Evolutionary conservation across 2,888 invertebrate genomes (phyloP).

Genomic region (Zhengitettix transpicula): DNA sequence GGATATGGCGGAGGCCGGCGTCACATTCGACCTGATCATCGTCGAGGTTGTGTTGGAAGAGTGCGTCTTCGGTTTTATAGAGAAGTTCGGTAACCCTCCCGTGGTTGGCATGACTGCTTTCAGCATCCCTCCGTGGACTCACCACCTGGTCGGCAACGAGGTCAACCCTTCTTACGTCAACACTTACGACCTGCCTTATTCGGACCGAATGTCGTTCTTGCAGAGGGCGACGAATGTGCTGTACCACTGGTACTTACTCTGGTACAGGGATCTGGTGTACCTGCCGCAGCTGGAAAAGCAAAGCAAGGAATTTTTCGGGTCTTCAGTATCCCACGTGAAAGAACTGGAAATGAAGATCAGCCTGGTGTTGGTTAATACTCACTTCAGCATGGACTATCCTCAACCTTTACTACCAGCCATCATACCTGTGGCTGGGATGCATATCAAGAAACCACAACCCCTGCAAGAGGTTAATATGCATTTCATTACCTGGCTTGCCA

Average conservation of each 20-base stretch:
- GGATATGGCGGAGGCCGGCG: neutral
- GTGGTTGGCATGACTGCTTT: conserved; percentile 17
- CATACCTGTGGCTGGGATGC: conserved; percentile 27
- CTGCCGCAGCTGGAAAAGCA: conserved; percentile 5
- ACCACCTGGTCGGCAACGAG: conserved; percentile 17
- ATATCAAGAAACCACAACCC: conserved; percentile 23
- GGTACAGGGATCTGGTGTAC: neutral
- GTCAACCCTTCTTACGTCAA: conserved; percentile 18
- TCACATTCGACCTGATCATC: conserved; percentile 9
- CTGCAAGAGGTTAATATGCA: conserved; percentile 23
- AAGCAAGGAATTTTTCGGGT: conserved; percentile 10
- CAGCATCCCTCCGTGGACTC: conserved; percentile 14
- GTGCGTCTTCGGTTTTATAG: conserved; percentile 15
- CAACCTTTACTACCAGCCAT: conserved; percentile 26
- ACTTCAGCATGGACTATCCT: conserved; percentile 19
- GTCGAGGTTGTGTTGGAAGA: conserved; percentile 3
- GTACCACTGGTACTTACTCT: neutral
- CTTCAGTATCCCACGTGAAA: conserved; percentile 18
- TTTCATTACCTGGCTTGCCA: too few species aligned
- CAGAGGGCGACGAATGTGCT: conserved; percentile 9
- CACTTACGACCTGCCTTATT: conserved; percentile 1
- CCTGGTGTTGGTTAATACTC: conserved; percentile 26
- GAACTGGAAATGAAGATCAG: conserved; percentile 29
- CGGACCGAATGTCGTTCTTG: conserved; percentile 8
- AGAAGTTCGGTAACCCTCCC: conserved; percentile 19